Conservation (phyloP, 2,797 vertebrate species). For the Tiaroga cobitis region DNA sequence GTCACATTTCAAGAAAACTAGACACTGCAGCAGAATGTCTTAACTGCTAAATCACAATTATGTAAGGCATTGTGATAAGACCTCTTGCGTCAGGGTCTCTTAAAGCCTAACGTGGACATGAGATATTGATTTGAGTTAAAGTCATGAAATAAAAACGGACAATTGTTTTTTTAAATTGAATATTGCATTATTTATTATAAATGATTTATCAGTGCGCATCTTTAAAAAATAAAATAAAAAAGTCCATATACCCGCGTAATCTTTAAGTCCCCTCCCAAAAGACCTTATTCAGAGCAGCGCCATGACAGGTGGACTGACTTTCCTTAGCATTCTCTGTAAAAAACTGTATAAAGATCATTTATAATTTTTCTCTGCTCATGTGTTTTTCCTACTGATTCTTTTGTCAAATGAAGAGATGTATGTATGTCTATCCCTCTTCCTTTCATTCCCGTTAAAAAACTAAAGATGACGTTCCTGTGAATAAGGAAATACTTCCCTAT, state of each 20-base stretch:
- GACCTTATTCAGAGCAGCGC: too few relatives aligned
- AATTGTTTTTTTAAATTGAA: not conserved
- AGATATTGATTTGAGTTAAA: not conserved
- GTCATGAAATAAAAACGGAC: not conserved
- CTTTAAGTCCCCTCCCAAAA: too few relatives aligned
- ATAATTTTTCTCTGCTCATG: too few relatives aligned
- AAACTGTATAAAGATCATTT: too few relatives aligned
- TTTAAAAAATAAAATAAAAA: not conserved
- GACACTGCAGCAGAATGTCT: not conserved
- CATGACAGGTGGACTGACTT: too few relatives aligned
- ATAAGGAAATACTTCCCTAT: too few relatives aligned
- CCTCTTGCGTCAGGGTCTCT: not conserved
- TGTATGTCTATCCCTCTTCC: too few relatives aligned
- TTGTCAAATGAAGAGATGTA: too few relatives aligned
- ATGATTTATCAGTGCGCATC: not conserved
- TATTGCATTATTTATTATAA: not conserved
- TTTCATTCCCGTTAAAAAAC: too few relatives aligned
- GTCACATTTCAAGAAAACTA: slow-evolving; percentile 8
- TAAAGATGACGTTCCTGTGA: not conserved
- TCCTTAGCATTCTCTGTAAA: too few relatives aligned
- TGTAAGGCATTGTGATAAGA: not conserved
- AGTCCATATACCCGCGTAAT: not conserved
- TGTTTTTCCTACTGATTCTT: too few relatives aligned
- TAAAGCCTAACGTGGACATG: not conserved
- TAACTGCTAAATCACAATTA: slow-evolving; percentile 22